Evolutionary conservation across 2,113 vertebrate species (phyloP), one percentile per base, ranked within the genome.

Genomic region (Irena cyanogastra): DNA sequence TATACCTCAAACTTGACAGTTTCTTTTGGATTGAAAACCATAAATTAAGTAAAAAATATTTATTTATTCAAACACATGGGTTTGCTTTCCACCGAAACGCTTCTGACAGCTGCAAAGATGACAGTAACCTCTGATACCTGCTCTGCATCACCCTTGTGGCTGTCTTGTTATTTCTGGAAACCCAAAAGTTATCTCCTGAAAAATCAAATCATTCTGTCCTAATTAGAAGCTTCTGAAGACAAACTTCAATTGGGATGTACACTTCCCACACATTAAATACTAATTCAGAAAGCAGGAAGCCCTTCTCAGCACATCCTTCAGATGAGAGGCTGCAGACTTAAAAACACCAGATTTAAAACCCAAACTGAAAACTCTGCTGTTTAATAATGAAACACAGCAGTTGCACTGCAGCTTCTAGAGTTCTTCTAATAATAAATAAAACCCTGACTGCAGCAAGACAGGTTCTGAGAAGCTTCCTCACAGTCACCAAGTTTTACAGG

Each of bases 1-100:
- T 97, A 95, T 19, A 90, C 42, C 93, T 97, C 93, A 93, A 93
- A 97, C 87, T 74, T 96, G 96, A 95, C 95, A 97, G 87, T 22
- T 95, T 87, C 90, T 94, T 97, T 83, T 52, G 14, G 94, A 70
- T 6, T 74, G 74, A 95, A 97, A 97, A 77, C 47, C 50, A 94
- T 41, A 96, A 97, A 97, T 97, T 97, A 97, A 94, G 95, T 87
- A 77, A 91, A 97, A 97, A 95, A 91, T 80, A 95, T 93, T 83
- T 95, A 95, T 98, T 97, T 97, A 97, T 97, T 97, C 91, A 97
- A 98, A 97, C 39, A 11, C 74, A 87, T 84, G 82, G 84, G 89
- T 97, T 97, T 94, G 56, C 78, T 95, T 94, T 95, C 78, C 71
- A 96, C 61, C 72, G 83, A 92, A 96, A 83, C 78, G 92, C 82